These are phyloP conservation scores for Hipposideros armiger DNA, from an alignment of 2,113 vertebrate genomes.

Conservation along the genomic window DNA sequence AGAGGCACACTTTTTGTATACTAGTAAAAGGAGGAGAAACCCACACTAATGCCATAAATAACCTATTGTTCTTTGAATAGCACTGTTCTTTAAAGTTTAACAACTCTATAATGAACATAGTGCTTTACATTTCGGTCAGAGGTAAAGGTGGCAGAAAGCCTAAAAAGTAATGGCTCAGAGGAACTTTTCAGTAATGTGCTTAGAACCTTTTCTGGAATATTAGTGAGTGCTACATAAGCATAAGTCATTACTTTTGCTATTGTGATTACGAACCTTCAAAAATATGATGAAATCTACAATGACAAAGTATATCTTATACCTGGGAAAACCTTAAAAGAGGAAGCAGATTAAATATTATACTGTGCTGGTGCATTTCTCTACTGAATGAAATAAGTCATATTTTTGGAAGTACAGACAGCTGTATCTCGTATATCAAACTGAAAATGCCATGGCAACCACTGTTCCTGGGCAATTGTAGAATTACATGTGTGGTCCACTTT, in stretches of 20 bases:
- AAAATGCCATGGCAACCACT: constrained; percentile 76
- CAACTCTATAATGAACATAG: constrained; percentile 3
- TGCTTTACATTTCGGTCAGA: constrained; percentile 4
- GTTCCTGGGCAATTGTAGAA: constrained; percentile 79
- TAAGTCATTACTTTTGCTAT: background rate
- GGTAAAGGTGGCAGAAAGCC: constrained; percentile 1
- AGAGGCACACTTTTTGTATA: background rate
- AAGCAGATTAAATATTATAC: constrained; percentile 28
- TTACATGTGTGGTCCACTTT: constrained; percentile 60
- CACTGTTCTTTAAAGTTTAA: constrained; percentile 31
- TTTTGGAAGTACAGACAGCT: constrained; percentile 76
- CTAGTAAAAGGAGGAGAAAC: background rate
- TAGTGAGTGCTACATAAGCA: background rate
- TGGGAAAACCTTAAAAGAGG: background rate
- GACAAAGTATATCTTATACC: background rate
- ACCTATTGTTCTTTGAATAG: background rate
- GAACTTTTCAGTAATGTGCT: background rate
- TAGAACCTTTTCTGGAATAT: background rate
- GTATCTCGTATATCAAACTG: constrained; percentile 62
- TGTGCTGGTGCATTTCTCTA: constrained; percentile 38
- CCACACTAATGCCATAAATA: background rate
- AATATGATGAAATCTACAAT: constrained; percentile 19
- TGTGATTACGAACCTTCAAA: background rate
- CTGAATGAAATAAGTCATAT: constrained; percentile 75
- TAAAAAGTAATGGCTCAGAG: background rate